These are phyloP conservation scores for Chromoteleia sp. DNA, from an alignment of 2,888 invertebrate species.

Conservation along the genomic window DNA sequence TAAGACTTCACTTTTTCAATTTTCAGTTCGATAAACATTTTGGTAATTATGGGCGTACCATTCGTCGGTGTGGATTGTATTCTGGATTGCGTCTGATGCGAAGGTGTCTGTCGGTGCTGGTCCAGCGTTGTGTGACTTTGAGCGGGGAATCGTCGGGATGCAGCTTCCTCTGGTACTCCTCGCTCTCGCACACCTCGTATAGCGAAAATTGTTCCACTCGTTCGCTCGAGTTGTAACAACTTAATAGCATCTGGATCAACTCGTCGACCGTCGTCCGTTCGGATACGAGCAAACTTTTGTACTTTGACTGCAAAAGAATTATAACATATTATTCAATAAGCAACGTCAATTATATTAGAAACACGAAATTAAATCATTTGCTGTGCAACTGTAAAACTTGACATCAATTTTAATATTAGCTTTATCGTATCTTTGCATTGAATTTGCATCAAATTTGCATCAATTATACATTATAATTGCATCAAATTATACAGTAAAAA, in stretches of 20 bases:
- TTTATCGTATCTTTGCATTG: no score
- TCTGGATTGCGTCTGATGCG: constrained; percentile 93
- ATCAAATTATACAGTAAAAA: no score
- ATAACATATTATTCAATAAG: not conserved
- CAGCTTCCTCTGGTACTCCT: constrained; percentile 94
- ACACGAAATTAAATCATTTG: no score
- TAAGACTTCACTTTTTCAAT: no score
- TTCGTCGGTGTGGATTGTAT: constrained; percentile 87
- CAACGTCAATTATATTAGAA: no score
- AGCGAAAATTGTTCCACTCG: constrained; percentile 94
- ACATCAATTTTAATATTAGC: no score
- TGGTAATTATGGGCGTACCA: constrained; percentile 73
- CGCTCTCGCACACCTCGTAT: constrained; percentile 93
- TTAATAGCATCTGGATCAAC: constrained; percentile 92
- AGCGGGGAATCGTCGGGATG: constrained; percentile 95
- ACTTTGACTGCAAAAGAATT: constrained; percentile 90
- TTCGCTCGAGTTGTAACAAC: constrained; percentile 93
- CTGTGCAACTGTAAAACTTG: no score
- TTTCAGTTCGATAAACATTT: not conserved
- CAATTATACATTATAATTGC: no score
- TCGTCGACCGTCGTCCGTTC: constrained; percentile 96
- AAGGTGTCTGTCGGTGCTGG: constrained; percentile 90
- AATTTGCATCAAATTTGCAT: not conserved
- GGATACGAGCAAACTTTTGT: constrained; percentile 95
- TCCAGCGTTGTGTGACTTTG: constrained; percentile 90